Conservation (phyloP, 2,888 invertebrate species). For the Drosophila peninsularis region DNA sequence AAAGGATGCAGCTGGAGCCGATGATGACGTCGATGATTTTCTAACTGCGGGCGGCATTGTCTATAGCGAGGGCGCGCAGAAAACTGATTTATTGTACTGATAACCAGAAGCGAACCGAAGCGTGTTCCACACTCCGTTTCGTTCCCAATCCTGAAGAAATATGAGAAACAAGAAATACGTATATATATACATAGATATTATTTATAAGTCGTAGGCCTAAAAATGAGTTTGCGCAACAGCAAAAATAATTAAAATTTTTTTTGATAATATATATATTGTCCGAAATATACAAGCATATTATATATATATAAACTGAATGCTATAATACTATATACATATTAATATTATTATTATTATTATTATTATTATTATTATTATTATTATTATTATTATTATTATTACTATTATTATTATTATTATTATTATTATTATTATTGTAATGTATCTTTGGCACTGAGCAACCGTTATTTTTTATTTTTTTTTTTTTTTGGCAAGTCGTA, state of each 20-base stretch:
- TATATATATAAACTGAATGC: slow-evolving; percentile 33
- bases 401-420: slow-evolving; percentile 4
- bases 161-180: slow-evolving; percentile 23
- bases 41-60: slow-evolving; percentile 71
- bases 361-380: slow-evolving; percentile 21
- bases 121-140: slow-evolving; percentile 3
- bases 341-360: background rate
- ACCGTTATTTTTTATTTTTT: slow-evolving; percentile 22
- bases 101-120: background rate
- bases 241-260: slow-evolving; percentile 9
- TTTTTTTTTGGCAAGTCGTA: slow-evolving; percentile 44
- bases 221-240: slow-evolving; percentile 33
- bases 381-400: slow-evolving; percentile 16
- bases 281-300: slow-evolving; percentile 40
- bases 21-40: slow-evolving; percentile 54
- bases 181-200: slow-evolving; percentile 60
- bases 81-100: slow-evolving; percentile 84
- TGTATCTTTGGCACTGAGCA: slow-evolving; percentile 56
- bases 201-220: slow-evolving; percentile 53
- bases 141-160: slow-evolving; percentile 6
- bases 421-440: slow-evolving; percentile 30
- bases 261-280: slow-evolving; percentile 44
- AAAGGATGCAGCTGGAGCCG: slow-evolving; percentile 17
- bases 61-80: slow-evolving; percentile 84
- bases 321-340: slow-evolving; percentile 23